Conservation (phyloP, 2,888 invertebrate genomes). For the Hyposoter didymator region DNA sequence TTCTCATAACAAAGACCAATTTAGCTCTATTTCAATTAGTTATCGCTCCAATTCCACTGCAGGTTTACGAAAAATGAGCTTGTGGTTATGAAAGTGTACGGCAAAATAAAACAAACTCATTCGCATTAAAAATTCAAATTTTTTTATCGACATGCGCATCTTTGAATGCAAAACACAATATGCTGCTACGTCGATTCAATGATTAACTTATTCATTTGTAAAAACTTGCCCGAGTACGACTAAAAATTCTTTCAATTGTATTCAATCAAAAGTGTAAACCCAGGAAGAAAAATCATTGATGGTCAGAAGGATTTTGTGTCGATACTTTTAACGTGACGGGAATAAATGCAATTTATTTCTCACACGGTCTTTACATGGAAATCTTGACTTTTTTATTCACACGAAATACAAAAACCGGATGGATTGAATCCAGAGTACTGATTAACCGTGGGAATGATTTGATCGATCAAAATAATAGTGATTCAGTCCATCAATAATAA, state of each 20-base stretch:
- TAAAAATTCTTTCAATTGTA: not conserved
- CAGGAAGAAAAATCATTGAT: not conserved
- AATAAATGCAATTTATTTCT: not conserved
- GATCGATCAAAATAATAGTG: not conserved
- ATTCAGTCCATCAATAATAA: too few relatives aligned
- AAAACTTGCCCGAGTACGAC: not conserved
- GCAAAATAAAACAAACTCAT: not conserved
- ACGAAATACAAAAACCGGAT: not conserved
- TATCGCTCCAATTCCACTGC: not conserved
- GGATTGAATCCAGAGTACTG: not conserved
- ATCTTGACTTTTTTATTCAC: not conserved
- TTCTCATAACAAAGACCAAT: not conserved
- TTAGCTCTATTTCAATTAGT: not conserved
- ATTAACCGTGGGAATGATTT: not conserved
- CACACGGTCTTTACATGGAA: too few relatives aligned
- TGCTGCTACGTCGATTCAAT: not conserved
- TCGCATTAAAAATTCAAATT: not conserved
- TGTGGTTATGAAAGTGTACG: not conserved
- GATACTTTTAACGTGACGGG: not conserved
- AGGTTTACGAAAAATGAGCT: too few relatives aligned
- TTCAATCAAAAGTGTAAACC: not conserved
- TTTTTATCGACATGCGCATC: not conserved
- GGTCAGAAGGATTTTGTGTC: not conserved
- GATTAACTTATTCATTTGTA: not conserved
- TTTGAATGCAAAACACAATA: not conserved